Base-by-base conservation (phyloP, 2,113 vertebrate genomes). In the Noturus placidus region DNA sequence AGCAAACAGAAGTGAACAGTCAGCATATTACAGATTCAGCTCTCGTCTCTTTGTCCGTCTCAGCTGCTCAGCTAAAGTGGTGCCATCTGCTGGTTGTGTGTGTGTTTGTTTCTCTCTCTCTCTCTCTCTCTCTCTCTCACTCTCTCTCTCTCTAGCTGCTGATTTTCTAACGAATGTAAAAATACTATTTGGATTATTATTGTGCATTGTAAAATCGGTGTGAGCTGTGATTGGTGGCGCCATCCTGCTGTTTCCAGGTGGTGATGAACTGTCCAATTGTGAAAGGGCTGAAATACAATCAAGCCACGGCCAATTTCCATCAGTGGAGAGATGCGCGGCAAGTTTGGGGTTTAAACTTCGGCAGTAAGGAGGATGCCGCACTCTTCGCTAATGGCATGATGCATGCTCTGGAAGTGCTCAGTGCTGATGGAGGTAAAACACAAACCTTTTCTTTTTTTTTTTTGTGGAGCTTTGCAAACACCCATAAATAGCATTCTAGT, bases 291-390 rank as follows among this genome's bases (percentile, higher is more conserved):
- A 98, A 97, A 90, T 98, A 98, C 87, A 98, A 98, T 92, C 97
- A 98, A 92, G 97, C 97, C 86, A 98, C 97, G 0, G 94, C 96
- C 77, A 97, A 95, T 89, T 98, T 98, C 90, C 97, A 98, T 90
- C 97, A 98, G 93, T 98, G 97, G 97, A 92, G 97, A 0, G 97
- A 97, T 0, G 95, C 97, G 25, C 95, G 97, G 9, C 97, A 98
- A 91, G 97, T 98, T 70, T 98, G 97, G 97, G 97, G 97, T 20
- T 96, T 98, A 88, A 98, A 98, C 94, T 98, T 98, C 0, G 93
- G 96, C 88, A 97, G 95, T 93, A 98, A 97, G 84, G 97, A 97
- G 61, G 97, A 98, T 0, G 97, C 97, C 0, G 3, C 92, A 0
- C 93, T 96, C 57, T 98, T 98, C 11, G 97, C 97, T 2, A 92